Evolutionary conservation across 2,113 vertebrate genomes (phyloP).

Genomic region (Cyprinus carpio): DNA sequence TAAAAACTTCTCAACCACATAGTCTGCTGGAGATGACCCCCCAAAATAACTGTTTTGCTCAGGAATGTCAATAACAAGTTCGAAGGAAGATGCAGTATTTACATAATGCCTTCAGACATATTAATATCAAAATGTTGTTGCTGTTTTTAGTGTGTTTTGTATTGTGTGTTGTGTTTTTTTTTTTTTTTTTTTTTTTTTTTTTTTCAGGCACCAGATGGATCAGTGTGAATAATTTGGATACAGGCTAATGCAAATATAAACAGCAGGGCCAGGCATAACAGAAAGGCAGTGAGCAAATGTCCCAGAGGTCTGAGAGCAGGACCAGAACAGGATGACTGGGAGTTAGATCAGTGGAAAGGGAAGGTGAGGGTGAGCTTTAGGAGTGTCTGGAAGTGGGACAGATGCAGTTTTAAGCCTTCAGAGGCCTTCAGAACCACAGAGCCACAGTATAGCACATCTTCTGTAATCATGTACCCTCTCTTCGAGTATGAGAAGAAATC

Average conservation of each 20-base stretch:
- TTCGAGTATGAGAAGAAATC: not conserved
- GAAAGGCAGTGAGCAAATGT: not conserved
- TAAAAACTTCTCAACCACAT: not conserved
- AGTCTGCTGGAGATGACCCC: not conserved
- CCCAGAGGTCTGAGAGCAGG: constrained; percentile 19
- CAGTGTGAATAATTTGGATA: not conserved
- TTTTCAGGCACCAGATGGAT: not conserved
- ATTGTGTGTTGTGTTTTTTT: no score
- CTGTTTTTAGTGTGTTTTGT: no score
- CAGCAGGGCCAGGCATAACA: not conserved
- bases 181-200: not conserved
- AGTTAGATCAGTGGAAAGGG: constrained; percentile 13
- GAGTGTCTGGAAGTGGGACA: not conserved
- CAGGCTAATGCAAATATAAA: constrained; percentile 1
- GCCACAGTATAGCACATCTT: not conserved
- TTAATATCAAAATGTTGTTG: not conserved
- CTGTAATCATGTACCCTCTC: not conserved
- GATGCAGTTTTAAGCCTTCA: not conserved
- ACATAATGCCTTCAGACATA: not conserved
- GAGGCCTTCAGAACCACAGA: constrained; percentile 4
- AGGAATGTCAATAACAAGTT: constrained; percentile 28
- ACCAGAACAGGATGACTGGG: constrained; percentile 21
- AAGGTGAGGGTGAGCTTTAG: not conserved
- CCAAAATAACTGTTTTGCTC: constrained; percentile 4
- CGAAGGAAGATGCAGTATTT: not conserved